These are phyloP conservation scores for Mirounga angustirostris DNA, from an alignment of 2,113 vertebrate species.

Conservation along the genomic window DNA sequence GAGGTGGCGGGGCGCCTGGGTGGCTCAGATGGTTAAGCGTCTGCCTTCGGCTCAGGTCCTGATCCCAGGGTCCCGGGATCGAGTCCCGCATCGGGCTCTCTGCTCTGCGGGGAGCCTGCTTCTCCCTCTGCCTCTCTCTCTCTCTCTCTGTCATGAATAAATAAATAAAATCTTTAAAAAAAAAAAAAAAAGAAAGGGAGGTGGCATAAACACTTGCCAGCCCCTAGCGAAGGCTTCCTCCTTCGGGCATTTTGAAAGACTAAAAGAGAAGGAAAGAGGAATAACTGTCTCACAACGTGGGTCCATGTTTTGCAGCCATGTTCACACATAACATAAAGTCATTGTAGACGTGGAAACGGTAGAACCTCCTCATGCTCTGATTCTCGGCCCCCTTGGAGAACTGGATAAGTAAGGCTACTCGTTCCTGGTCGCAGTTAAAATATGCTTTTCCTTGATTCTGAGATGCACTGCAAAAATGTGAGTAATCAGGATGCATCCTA, in stretches of 20 bases:
- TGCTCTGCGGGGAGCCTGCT: too few species aligned
- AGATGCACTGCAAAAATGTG: background rate
- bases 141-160: too few species aligned
- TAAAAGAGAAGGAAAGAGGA: background rate
- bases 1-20: background rate
- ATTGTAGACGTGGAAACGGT: fast-evolving
- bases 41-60: too few species aligned
- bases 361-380: background rate
- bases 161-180: too few species aligned
- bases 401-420: background rate
- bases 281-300: background rate
- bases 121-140: too few species aligned
- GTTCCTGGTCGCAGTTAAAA: background rate
- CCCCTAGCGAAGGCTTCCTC: background rate
- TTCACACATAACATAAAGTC: fast-evolving
- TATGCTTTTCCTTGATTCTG: fast-evolving
- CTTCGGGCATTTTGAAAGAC: background rate
- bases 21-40: too few species aligned
- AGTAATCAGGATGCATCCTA: background rate
- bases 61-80: too few species aligned
- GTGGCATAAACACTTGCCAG: background rate
- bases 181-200: too few species aligned
- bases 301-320: background rate
- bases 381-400: background rate
- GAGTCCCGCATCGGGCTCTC: too few species aligned